Conservation (phyloP, 2,113 vertebrate genomes). For the Ursus arctos region DNA sequence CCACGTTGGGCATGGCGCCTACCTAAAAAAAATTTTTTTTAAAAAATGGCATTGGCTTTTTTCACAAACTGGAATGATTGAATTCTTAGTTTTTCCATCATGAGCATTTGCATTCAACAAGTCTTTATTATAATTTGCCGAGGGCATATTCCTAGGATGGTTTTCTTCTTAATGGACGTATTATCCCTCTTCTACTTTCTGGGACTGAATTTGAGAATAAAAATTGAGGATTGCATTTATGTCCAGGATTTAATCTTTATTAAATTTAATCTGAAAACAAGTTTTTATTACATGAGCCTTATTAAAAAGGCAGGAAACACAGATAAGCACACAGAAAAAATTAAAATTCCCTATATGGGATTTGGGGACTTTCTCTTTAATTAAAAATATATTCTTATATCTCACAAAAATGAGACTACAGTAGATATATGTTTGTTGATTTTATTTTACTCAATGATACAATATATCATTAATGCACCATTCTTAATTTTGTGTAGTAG, state of each 20-base stretch:
- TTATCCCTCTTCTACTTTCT: background rate
- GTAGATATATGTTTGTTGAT: background rate
- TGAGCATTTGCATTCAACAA: background rate
- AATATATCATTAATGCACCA: background rate
- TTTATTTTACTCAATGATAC: background rate
- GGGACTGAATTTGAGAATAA: constrained; percentile 32
- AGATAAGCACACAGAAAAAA: background rate
- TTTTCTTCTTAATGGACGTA: background rate
- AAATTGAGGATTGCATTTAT: background rate
- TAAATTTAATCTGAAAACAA: constrained; percentile 7
- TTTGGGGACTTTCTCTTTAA: background rate
- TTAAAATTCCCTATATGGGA: background rate
- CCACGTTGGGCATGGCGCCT: background rate
- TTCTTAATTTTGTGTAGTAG: background rate
- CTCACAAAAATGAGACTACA: background rate
- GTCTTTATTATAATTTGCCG: background rate
- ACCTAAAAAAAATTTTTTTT: background rate
- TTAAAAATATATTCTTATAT: background rate
- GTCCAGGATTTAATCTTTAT: background rate
- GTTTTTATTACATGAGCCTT: background rate
- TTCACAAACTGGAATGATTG: background rate
- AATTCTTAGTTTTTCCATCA: background rate
- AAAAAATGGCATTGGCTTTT: background rate
- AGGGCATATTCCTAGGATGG: background rate
- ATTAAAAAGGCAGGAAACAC: background rate